These are phyloP conservation scores for Phortica okadai DNA, from an alignment of 2,888 invertebrate genomes.

Conservation along the genomic window DNA sequence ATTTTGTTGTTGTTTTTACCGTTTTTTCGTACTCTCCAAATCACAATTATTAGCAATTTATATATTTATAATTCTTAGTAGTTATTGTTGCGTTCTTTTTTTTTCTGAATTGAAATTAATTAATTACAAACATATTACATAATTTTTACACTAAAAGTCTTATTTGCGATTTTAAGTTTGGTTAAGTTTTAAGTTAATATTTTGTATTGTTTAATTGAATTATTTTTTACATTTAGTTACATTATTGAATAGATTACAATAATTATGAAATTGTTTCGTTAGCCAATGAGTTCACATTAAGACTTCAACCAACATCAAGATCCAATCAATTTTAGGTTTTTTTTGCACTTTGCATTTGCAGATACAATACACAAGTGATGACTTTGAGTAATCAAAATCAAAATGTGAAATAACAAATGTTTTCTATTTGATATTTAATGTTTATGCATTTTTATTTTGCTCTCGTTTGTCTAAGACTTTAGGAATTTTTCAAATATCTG, in stretches of 20 bases:
- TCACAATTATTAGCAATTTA: slow-evolving; percentile 64
- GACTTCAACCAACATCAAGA: not conserved
- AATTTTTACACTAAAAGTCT: slow-evolving; percentile 22
- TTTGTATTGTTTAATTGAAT: not conserved
- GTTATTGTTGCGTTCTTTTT: not conserved
- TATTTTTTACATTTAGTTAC: not conserved
- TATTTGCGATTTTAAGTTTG: not conserved
- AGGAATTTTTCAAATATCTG: slow-evolving; percentile 65
- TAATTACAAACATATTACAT: not conserved
- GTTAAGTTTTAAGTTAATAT: not conserved
- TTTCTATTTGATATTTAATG: slow-evolving; percentile 48
- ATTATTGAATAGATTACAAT: not conserved
- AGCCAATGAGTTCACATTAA: not conserved
- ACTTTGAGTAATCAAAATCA: too few species aligned
- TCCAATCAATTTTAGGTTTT: not conserved
- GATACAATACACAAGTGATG: too few species aligned
- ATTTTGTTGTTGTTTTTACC: slow-evolving; percentile 38
- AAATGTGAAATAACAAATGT: slow-evolving; percentile 36
- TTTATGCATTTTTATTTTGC: slow-evolving; percentile 7
- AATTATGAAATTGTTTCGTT: not conserved
- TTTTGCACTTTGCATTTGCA: not conserved
- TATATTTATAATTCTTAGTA: slow-evolving; percentile 46
- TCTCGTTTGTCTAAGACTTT: slow-evolving; percentile 43
- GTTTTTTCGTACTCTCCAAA: slow-evolving; percentile 68
- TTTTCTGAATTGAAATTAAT: not conserved